Base-by-base conservation (phyloP, 2,113 vertebrate genomes). In the Solea senegalensis region DNA sequence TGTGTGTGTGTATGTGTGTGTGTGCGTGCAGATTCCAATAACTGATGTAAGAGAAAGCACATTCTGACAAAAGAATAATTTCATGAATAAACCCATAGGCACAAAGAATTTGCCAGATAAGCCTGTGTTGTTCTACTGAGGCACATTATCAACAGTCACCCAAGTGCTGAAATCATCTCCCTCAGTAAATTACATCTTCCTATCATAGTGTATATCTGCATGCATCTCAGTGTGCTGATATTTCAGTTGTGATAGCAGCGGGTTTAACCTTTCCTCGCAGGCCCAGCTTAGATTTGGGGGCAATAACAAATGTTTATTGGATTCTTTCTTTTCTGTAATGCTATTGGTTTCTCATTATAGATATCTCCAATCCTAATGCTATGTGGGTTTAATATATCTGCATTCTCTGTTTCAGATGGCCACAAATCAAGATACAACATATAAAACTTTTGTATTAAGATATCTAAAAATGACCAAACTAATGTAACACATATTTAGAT, bases 51-150 rank as follows among this genome's bases (percentile, higher is more conserved):
- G 43, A 74, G 46, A 28, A 59, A 58, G 16, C 60, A 13, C 27
- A 13, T 5, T 21, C 27, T 10, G 52, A 65, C 65, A 65, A 65
- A 68, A 77, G 57, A 69, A 52, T 45, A 56, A 76, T 84, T 69
- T 80, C 59, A 65, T 53, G 44, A n/a, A 65, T 76, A 72, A 76
- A 78, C 72, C 80, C 27, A 28, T 21, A 28, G 53, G 61, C 66
- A 49, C 69, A 28, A 53, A 55, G 40, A 59, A 68, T 84, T 76
- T 64, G 59, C 11, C 34, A 76, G 84, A 89, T 90, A 89, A 88
- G 81, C 59, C 51, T 67, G 56, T 85, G 83, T 88, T 89, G 76
- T 87, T 88, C 85, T 74, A 78, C 11, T 0, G 21, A 34, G 63
- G 66, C 70, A 72, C 65, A 43, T 76, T 78, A 76, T 62, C 78